A percentile compares a stretch with the other conserved stretches of the same genome.
Evolutionary conservation across 2,888 invertebrate genomes (phyloP).

Genomic region (Stegophylla sp.): DNA sequence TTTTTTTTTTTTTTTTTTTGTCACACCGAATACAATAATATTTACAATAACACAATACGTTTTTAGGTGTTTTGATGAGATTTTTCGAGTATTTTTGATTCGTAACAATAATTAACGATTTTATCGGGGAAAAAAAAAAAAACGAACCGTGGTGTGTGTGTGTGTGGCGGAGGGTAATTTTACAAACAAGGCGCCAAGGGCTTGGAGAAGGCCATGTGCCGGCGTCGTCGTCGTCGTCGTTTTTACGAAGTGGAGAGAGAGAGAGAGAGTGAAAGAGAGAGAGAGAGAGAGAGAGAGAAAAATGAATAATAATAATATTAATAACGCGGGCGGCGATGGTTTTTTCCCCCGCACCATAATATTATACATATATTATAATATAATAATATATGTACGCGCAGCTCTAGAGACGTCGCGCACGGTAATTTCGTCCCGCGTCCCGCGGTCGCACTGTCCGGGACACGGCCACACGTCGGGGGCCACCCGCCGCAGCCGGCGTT

Average conservation of each 20-base stretch:
- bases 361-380: too few relatives aligned
- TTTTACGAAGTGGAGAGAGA: too few relatives aligned
- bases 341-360: neutral
- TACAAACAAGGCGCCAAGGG: neutral
- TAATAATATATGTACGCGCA: neutral
- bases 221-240: too few relatives aligned
- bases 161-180: neutral
- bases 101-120: conserved; percentile 34
- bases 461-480: conserved; percentile 5
- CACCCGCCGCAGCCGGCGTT: conserved; percentile 46
- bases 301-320: conserved; percentile 17
- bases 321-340: conserved; percentile 23
- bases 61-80: too few relatives aligned
- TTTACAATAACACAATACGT: too few relatives aligned
- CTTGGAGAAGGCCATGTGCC: neutral
- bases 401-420: neutral
- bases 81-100: conserved; percentile 1
- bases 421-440: conserved; percentile 3
- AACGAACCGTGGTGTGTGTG: conserved; percentile 11
- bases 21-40: too few relatives aligned
- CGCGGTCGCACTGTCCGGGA: conserved; percentile 32
- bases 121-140: too few relatives aligned
- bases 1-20: too few relatives aligned
- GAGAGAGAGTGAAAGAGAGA: too few relatives aligned
- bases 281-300: too few relatives aligned